Evolutionary conservation across 2,888 invertebrate species (phyloP).

Genomic region (Sympetrum striolatum): DNA sequence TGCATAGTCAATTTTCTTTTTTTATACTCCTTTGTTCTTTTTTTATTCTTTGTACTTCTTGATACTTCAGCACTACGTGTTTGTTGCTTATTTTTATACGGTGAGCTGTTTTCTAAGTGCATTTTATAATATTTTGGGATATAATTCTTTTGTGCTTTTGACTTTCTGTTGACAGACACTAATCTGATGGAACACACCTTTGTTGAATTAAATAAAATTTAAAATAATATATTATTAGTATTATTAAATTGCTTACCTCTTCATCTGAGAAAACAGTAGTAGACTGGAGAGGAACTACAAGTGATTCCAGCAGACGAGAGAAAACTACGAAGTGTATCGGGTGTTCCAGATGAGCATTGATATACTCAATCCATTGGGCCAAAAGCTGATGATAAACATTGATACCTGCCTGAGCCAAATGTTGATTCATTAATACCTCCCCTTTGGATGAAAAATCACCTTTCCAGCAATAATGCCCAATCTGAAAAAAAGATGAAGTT

Average conservation of each 20-base stretch:
- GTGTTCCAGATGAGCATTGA: constrained; percentile 79
- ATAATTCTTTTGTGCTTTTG: no score
- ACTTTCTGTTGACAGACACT: no score
- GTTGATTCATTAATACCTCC: constrained; percentile 87
- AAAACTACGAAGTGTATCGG: constrained; percentile 84
- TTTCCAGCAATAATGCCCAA: constrained; percentile 81
- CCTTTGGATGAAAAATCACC: constrained; percentile 81
- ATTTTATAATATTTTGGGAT: no score
- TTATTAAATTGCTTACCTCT: constrained; percentile 52
- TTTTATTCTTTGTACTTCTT: no score
- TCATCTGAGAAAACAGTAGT: constrained; percentile 67
- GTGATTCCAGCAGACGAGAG: constrained; percentile 73
- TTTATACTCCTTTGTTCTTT: no score
- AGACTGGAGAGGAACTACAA: constrained; percentile 72
- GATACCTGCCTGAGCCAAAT: constrained; percentile 92
- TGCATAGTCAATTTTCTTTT: no score
- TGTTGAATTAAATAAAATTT: no score
- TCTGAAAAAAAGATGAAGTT: constrained; percentile 57
- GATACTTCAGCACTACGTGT: no score
- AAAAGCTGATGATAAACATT: constrained; percentile 71
- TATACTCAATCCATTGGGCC: constrained; percentile 81
- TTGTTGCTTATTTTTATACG: no score
- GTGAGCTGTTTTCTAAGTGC: no score
- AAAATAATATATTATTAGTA: no score
- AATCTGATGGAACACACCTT: no score